Base-by-base conservation (phyloP, 2,888 invertebrate genomes). In the Tachina grossa region DNA sequence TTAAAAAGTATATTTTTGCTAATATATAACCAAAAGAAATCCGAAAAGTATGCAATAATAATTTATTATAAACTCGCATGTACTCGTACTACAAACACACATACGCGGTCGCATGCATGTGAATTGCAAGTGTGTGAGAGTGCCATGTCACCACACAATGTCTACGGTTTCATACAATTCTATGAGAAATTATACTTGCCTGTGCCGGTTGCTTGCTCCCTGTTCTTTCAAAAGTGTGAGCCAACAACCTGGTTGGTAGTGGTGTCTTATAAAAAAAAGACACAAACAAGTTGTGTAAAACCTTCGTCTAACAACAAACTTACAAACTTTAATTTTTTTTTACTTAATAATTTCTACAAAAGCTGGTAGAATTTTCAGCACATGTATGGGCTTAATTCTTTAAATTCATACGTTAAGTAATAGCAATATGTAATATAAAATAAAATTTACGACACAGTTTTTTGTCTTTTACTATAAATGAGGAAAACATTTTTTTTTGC, bases 171-270 rank as follows among this genome's bases (percentile, higher is more conserved):
- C 47, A 8, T 22, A 47, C 22, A 51, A 51, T 49, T 66, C 1
- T 39, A 2, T 14, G 49, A 0, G 9, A n/a, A 45, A 14, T 14
- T 19, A 14, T 14, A 14, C 14, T 14, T 47, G 45, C 45, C 13
- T 13, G 19, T 47, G 47, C 65, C n/a, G 31, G n/a, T 49, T 66
- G 31, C 31, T 49, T 49, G 22, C 65, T 22, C 49, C 14, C 65
- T 49, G 47, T 49, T 31, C 31, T n/a, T 66, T 14, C 6, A 22
- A n/a, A 14, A 13, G 49, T 66, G 39, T 66, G 49, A 39, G 49
- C 31, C 16, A 61, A 43, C 61, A 61, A 16, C 61, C 61, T 61
- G 61, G n/a, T n/a, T n/a, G n/a, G n/a, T n/a, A n/a, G n/a, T n/a
- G n/a, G 41, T 16, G 31, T 57, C 13, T 51, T 10, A 31, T 31